Evolutionary conservation across 2,888 invertebrate genomes (phyloP), one percentile per base, ranked within the genome.

Genomic region (Zhuqinia jingwanae): DNA sequence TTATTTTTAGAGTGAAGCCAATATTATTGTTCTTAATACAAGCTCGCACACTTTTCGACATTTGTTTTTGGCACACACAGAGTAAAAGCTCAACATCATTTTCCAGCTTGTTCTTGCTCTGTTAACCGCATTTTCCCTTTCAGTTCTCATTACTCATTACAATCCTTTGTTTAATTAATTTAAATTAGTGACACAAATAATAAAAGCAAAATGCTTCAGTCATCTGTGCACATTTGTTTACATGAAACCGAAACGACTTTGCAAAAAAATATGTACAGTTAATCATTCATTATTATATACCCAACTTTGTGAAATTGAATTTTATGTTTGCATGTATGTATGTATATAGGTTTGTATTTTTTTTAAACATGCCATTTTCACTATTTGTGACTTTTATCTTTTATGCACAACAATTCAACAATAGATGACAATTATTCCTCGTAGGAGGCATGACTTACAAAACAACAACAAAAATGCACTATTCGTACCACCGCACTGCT

Each of bases 401-500:
- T 47, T 17, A 53, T 53, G 8, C 63, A 63, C 3, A 27, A 36
- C 36, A 63, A 63, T 17, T 36, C 8, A 36, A 63, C 15, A 63
- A 30, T 30, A 30, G 76, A 76, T 47, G 30, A 63, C 73, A 75
- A 84, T 77, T 84, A 77, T 45, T 56, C 42, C 10, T 79, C 70
- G 85, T 63, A 79, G 85, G 85, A 85, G 78, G 78, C 78, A 79
- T 85, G 85, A 85, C 85, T 58, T 63, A 85, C 60, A 50, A 85
- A 85, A 85, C 36, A 70, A 22, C 65, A 65, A 50, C 53, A 76
- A 42, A n/a, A 42, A 25, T 77, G 53, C 13, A 63, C 1, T 2
- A 63, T 63, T 17, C 2, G 13, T 17, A 42, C 36, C 53, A 27
- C 50, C 11, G 10, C 20, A 73, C 15, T 53, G 17, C 36, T 36